phyloP scores from a whole-genome alignment of 2,888 invertebrate genomes.

The Polia nebulosa region DNA sequence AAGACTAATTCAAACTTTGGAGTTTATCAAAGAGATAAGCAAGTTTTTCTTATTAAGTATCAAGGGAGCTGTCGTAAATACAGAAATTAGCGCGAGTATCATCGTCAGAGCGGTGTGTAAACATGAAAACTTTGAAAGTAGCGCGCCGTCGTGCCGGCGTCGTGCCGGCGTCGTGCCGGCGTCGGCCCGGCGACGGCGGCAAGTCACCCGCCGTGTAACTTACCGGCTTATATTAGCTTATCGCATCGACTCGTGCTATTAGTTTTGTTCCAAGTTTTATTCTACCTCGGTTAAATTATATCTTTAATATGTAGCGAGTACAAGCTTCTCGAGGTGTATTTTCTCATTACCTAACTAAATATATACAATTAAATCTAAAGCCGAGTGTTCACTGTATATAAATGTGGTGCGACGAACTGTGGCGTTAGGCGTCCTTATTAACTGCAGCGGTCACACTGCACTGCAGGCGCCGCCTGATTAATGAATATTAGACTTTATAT shows the following conservation, averaged over 20 bases:
- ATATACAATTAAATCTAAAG: slow-evolving; percentile 63
- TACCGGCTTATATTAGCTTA: slow-evolving; percentile 67
- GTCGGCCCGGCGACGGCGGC: slow-evolving; percentile 50
- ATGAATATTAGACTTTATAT: slow-evolving; percentile 60
- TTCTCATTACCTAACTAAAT: slow-evolving; percentile 60
- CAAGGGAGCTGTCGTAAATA: slow-evolving; percentile 85
- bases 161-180: slow-evolving; percentile 46
- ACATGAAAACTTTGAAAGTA: slow-evolving; percentile 85
- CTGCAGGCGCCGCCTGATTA: slow-evolving; percentile 62
- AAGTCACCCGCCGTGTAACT: slow-evolving; percentile 61
- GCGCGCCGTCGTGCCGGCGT: slow-evolving; percentile 70
- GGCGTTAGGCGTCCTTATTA: slow-evolving; percentile 66
- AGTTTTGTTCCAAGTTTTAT: slow-evolving; percentile 66
- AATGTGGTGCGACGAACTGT: slow-evolving; percentile 66
- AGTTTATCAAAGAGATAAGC: slow-evolving; percentile 79
- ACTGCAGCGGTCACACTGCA: slow-evolving; percentile 67
- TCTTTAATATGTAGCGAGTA: slow-evolving; percentile 49
- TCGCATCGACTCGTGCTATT: slow-evolving; percentile 64
- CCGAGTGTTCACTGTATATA: slow-evolving; percentile 51
- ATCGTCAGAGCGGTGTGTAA: slow-evolving; percentile 81
- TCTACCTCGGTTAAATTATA: slow-evolving; percentile 55
- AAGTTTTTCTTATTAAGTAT: slow-evolving; percentile 85
- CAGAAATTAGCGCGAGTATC: slow-evolving; percentile 85
- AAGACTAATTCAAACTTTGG: slow-evolving; percentile 75
- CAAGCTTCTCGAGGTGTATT: slow-evolving; percentile 40